Conservation (phyloP, 2,888 invertebrate genomes). For the Alsophila aescularia region DNA sequence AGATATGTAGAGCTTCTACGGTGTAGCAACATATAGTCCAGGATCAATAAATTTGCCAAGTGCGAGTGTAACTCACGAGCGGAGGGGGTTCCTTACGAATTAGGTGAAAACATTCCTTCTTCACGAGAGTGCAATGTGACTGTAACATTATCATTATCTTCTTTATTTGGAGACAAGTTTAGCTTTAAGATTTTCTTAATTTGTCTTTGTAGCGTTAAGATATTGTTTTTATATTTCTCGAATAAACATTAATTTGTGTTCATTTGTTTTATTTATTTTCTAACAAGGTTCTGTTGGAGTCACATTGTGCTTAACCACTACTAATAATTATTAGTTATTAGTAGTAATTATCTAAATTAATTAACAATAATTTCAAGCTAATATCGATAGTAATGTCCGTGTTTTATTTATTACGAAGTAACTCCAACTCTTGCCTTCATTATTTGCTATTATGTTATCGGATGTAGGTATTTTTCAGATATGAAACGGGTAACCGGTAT, state of each 20-base stretch:
- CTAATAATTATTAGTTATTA: neutral
- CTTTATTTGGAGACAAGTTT: constrained; percentile 5
- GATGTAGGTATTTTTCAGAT: no score
- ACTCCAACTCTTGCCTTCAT: constrained; percentile 29
- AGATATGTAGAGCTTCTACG: neutral
- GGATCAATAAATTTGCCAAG: neutral
- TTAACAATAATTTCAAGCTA: neutral
- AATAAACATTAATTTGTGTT: constrained; percentile 40
- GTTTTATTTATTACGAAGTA: constrained; percentile 8
- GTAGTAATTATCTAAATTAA: neutral
- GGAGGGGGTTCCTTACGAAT: neutral
- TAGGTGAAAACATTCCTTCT: neutral
- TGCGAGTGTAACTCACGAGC: neutral
- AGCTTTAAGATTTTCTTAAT: constrained; percentile 19
- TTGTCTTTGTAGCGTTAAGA: constrained; percentile 2
- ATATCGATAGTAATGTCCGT: neutral
- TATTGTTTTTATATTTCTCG: constrained; percentile 10
- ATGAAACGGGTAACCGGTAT: no score
- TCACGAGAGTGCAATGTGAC: constrained; percentile 36
- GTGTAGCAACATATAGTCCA: neutral
- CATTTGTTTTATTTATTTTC: constrained; percentile 45
- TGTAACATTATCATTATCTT: constrained; percentile 20
- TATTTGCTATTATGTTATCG: no score
- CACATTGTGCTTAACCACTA: constrained; percentile 43
- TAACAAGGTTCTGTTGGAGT: constrained; percentile 49